Base-by-base conservation (phyloP, 2,888 invertebrate genomes). In the Phalera bucephala region DNA sequence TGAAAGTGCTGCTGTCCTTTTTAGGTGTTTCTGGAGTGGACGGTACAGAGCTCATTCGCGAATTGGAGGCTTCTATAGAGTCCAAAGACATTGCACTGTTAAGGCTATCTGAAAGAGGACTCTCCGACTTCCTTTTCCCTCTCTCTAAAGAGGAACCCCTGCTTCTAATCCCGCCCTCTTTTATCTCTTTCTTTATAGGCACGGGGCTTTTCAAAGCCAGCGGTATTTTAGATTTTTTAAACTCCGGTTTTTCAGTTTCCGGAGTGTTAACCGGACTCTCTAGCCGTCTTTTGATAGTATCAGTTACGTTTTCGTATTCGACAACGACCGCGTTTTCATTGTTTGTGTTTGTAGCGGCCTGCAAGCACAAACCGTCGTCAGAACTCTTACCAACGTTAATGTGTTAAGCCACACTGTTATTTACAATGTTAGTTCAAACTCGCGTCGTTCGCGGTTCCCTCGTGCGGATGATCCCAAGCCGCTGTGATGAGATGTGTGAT, bases 221-320 rank as follows among this genome's bases (percentile, higher is more conserved):
- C 10, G 90, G 90, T 47, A 90, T 90, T 54, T 72, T 79, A 1
- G 89, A 86, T 51, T 72, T 79, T 64, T 89, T 89, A n/a, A 68
- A 60, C 28, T 81, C 83, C 0, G 80, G 79, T 35, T 64, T 75
- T 22, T 80, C 80, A 3, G 71, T 52, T 28, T 87, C 90, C 5
- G 90, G 88, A 22, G 86, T 71, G 39, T 75, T 64, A 23, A 64
- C 76, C 54, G 91, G 86, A 50, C 82, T 79, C 63, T 91, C 91
- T 45, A 91, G 74, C 10, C 91, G 84, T 37, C 93, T 88, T 58
- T 93, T 91, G 46, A 93, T 92, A 2, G 93, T 93, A 72, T 92
- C 92, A 36, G 92, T 92, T 10, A 93, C 91, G 54, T 91, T 91
- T 73, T 93, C 92, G 59, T 91, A 91, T 48, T 91, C 91, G 36